phyloP scores from a whole-genome alignment of 2,888 invertebrate genomes.

The Leptopilina drosophilae region DNA sequence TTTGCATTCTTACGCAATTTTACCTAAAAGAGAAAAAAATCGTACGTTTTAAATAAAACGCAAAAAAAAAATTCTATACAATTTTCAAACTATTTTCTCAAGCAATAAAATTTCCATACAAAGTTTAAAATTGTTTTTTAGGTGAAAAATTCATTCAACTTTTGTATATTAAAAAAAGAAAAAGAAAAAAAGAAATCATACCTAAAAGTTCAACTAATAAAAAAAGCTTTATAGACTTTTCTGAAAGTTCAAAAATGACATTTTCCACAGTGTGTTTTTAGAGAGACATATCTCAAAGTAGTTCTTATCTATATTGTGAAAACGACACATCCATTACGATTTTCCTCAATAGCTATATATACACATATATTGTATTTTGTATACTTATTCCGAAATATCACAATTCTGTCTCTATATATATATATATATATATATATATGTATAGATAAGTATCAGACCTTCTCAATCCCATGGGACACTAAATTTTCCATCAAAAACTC shows the following conservation, averaged over 20 bases:
- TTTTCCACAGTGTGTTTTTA: neutral
- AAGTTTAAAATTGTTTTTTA: too few species aligned
- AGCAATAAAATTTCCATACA: too few species aligned
- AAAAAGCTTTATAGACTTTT: neutral
- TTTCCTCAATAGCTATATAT: neutral
- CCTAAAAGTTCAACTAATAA: neutral
- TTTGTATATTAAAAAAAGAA: too few species aligned
- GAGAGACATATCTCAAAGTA: neutral
- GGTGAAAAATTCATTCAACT: too few species aligned
- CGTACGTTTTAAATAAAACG: too few species aligned
- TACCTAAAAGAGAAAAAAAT: neutral
- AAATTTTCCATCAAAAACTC: neutral
- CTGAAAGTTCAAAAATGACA: neutral
- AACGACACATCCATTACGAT: conserved; percentile 7
- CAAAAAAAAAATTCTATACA: too few species aligned
- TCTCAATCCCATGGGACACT: neutral
- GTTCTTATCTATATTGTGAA: conserved; percentile 8
- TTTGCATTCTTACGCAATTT: neutral
- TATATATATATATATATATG: neutral
- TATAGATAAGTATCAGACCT: neutral
- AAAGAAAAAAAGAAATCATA: neutral
- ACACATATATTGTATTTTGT: too few species aligned
- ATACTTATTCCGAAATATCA: neutral
- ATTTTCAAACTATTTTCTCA: too few species aligned
- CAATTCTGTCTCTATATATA: neutral